phyloP scores from a whole-genome alignment of 2,888 invertebrate species.

The Oeneis ivallda region DNA sequence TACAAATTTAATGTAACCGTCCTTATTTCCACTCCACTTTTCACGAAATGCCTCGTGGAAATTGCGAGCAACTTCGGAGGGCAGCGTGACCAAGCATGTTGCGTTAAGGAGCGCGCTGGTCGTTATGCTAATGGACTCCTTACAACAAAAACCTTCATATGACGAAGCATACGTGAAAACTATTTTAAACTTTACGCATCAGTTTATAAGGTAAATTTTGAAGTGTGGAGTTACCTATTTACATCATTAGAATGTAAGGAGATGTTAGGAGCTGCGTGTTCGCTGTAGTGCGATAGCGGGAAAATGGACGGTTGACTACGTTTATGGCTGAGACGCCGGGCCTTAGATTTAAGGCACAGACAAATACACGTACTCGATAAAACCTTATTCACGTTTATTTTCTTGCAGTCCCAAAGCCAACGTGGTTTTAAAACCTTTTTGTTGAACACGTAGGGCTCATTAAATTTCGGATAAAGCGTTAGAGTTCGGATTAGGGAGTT shows the following conservation, averaged over 20 bases:
- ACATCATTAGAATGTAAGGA: constrained; percentile 38
- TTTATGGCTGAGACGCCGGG: constrained; percentile 74
- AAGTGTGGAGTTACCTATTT: constrained; percentile 32
- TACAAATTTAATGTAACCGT: constrained; percentile 32
- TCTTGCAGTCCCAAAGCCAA: constrained; percentile 42
- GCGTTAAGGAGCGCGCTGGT: constrained; percentile 78
- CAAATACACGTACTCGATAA: constrained; percentile 69
- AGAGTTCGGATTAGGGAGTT: no score
- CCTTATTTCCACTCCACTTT: constrained; percentile 51
- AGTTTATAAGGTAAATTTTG: constrained; percentile 27
- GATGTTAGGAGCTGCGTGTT: constrained; percentile 66
- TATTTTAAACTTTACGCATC: constrained; percentile 40
- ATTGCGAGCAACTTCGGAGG: constrained; percentile 75
- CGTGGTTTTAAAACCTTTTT: neutral
- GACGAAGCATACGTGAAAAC: neutral
- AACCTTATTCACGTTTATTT: constrained; percentile 68
- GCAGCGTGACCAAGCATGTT: constrained; percentile 80
- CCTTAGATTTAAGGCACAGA: constrained; percentile 70
- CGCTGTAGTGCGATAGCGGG: constrained; percentile 73
- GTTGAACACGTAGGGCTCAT: neutral
- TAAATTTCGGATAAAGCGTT: no score
- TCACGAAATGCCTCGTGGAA: constrained; percentile 71
- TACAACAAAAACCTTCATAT: constrained; percentile 42
- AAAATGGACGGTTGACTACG: constrained; percentile 81
- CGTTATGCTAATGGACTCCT: constrained; percentile 74